Percentiles rank a stretch among this genome's conserved stretches.
Conservation (phyloP, 1,140 invertebrate species). For the Caenorhabditis tropicalis region DNA sequence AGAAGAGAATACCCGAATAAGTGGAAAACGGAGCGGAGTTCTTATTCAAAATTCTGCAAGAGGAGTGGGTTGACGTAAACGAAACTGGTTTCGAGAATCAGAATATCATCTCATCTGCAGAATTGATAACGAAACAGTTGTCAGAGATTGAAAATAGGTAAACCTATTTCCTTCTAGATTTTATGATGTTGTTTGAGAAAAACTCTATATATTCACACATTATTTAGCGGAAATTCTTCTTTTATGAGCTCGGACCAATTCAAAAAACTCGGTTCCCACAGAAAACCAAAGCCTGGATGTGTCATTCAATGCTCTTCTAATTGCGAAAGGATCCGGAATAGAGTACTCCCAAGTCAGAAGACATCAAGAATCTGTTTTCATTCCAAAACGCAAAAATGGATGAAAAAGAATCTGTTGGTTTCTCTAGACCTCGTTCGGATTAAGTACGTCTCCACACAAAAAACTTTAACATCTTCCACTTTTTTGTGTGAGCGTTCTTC, state of each 20-base stretch:
- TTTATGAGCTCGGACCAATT: no score
- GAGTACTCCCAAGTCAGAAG: background rate
- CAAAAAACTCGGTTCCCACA: background rate
- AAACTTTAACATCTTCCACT: background rate
- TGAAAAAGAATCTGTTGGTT: background rate
- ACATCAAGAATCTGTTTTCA: background rate
- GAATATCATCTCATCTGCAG: background rate
- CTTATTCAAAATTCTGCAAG: background rate
- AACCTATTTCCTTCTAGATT: no score
- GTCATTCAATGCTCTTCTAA: background rate
- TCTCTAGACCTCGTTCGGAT: slow-evolving; percentile 12
- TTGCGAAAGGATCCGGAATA: no score
- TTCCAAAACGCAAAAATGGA: background rate
- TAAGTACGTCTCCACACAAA: background rate
- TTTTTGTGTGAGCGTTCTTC: no score
- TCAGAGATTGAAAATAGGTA: no score
- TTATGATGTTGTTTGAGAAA: no score
- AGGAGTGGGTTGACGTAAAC: background rate
- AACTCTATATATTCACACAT: no score
- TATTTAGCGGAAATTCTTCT: no score
- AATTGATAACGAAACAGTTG: no score
- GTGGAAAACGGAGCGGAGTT: background rate
- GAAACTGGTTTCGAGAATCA: background rate
- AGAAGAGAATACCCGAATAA: background rate
- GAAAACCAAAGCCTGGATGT: background rate